phyloP scores from a whole-genome alignment of 1,140 invertebrate genomes.

The Bombus superbus region DNA sequence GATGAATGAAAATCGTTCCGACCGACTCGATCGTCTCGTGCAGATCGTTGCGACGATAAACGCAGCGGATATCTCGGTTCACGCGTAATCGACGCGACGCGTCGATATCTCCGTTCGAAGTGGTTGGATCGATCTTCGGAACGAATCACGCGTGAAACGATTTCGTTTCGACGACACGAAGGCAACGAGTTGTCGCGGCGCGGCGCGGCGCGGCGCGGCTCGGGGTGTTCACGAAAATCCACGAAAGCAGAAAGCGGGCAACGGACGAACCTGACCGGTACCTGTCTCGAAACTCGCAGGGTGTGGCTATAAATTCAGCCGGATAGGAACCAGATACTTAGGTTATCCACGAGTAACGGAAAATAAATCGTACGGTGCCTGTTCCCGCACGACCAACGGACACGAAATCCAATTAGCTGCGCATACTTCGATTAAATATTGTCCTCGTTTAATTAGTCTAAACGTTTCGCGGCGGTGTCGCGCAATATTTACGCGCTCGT shows the following conservation, averaged over 20 bases:
- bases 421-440: slow-evolving; percentile 43
- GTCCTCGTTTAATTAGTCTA: slow-evolving; percentile 30
- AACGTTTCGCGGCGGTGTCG: neutral
- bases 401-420: slow-evolving; percentile 48
- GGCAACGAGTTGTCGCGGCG: neutral
- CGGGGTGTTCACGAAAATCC: neutral
- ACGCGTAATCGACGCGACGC: neutral
- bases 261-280: slow-evolving; percentile 1
- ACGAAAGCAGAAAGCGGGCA: neutral
- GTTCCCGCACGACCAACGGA: slow-evolving; percentile 11
- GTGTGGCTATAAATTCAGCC: slow-evolving; percentile 44
- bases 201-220: neutral
- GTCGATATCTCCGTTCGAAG: neutral
- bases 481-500: neutral
- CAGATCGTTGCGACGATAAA: slow-evolving; percentile 30
- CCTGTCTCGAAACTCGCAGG: slow-evolving; percentile 25
- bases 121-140: neutral
- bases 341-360: slow-evolving; percentile 25
- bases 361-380: slow-evolving; percentile 20
- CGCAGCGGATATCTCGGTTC: neutral
- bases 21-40: neutral
- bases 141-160: neutral
- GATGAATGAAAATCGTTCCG: slow-evolving; percentile 52
- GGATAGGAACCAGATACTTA: slow-evolving; percentile 45
- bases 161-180: neutral